phyloP scores from a whole-genome alignment of 2,888 invertebrate species.

The Gnatocerus cornutus region DNA sequence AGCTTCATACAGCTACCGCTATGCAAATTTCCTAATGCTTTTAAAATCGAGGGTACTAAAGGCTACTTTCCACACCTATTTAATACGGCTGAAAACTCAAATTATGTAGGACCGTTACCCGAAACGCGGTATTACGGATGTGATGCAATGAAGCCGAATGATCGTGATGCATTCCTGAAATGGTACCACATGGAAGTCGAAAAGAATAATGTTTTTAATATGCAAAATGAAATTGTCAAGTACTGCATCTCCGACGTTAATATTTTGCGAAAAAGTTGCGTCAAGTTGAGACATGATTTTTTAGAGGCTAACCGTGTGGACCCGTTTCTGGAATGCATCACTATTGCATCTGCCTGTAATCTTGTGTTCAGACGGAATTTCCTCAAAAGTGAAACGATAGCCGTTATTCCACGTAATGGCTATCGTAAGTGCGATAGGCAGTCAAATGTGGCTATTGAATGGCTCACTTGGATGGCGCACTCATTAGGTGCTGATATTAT shows the following conservation, averaged over 20 bases:
- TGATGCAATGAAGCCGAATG: no score
- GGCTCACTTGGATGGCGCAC: neutral
- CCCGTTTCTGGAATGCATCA: conserved; percentile 3
- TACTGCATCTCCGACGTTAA: neutral
- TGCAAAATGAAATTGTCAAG: neutral
- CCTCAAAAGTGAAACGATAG: conserved; percentile 54
- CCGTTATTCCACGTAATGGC: conserved; percentile 54
- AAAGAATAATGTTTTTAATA: neutral
- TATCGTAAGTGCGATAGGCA: conserved; percentile 18
- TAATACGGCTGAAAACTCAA: neutral
- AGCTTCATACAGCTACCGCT: conserved; percentile 40
- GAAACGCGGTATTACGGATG: no score
- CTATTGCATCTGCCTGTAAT: neutral
- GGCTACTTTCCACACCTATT: conserved; percentile 30
- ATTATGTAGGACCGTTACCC: no score
- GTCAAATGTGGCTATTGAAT: neutral
- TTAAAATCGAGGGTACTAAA: no score
- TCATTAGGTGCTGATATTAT: no score
- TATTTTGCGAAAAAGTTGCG: neutral
- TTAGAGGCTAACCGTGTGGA: neutral
- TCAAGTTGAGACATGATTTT: neutral
- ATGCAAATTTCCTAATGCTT: conserved; percentile 5
- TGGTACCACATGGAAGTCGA: neutral
- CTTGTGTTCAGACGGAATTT: conserved; percentile 2
- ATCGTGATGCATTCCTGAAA: no score